Percentiles rank a stretch among this genome's conserved stretches.
These are phyloP conservation scores for Graphium colonna DNA, from an alignment of 2,888 invertebrate genomes.

Conservation along the genomic window DNA sequence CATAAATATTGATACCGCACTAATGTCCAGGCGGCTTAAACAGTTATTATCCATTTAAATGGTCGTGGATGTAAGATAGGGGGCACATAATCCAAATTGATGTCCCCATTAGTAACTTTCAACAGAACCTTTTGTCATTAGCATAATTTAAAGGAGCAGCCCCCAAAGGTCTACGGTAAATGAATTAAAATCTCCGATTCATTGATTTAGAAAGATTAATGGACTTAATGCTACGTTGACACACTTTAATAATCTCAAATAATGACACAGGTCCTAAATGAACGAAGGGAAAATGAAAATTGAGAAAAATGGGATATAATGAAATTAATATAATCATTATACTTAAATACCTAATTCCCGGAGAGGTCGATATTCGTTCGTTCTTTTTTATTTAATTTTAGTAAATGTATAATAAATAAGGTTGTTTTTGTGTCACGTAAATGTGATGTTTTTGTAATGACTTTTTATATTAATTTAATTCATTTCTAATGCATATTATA, in stretches of 20 bases:
- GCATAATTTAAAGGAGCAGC: slow-evolving; percentile 28
- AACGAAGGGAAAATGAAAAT: background rate
- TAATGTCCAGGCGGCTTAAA: slow-evolving; percentile 51
- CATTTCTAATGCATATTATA: too few species aligned
- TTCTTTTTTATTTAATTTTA: too few species aligned
- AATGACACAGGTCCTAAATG: slow-evolving; percentile 1
- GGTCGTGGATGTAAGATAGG: slow-evolving; percentile 32
- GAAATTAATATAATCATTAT: too few species aligned
- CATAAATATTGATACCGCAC: slow-evolving; percentile 48
- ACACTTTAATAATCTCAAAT: slow-evolving; percentile 25
- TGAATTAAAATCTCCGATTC: slow-evolving; percentile 48
- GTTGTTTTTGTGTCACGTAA: too few species aligned
- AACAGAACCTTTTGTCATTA: slow-evolving; percentile 54
- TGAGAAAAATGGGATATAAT: background rate
- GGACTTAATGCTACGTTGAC: slow-evolving; percentile 25
- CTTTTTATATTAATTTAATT: too few species aligned
- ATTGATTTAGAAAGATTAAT: slow-evolving; percentile 52
- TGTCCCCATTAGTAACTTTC: slow-evolving; percentile 62
- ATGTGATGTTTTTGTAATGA: too few species aligned
- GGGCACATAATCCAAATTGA: slow-evolving; percentile 55
- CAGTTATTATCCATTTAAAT: slow-evolving; percentile 58
- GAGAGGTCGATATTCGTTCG: too few species aligned
- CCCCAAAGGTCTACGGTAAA: slow-evolving; percentile 46
- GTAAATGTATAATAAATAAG: too few species aligned
- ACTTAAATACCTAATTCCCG: too few species aligned